These are phyloP conservation scores for Noctuana brunneofusca DNA, from an alignment of 2,888 invertebrate genomes.

Conservation along the genomic window DNA sequence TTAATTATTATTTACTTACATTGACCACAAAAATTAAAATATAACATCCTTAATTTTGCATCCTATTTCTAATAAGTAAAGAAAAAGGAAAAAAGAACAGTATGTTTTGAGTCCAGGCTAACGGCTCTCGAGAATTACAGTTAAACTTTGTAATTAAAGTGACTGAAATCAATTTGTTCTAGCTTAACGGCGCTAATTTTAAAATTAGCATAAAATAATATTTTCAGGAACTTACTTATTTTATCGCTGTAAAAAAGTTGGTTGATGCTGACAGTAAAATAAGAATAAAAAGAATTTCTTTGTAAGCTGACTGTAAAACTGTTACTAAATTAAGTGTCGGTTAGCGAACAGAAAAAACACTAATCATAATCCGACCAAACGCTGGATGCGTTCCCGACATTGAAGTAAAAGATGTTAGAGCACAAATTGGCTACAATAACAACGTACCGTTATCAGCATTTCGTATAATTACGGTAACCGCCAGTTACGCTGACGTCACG, in stretches of 20 bases:
- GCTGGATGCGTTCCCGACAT: slow-evolving; percentile 1
- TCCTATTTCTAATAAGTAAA: no score
- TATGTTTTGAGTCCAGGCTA: background rate
- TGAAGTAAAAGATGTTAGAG: background rate
- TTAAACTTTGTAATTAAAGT: no score
- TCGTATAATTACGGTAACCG: slow-evolving; percentile 29
- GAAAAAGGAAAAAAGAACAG: no score
- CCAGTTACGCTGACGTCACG: slow-evolving; percentile 29
- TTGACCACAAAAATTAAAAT: no score
- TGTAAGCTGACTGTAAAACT: background rate
- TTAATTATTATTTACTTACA: no score
- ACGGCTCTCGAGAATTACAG: background rate
- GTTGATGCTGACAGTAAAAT: background rate
- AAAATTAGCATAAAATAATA: no score
- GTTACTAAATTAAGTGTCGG: background rate
- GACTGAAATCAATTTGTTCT: no score
- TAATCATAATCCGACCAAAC: no score
- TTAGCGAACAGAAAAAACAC: background rate
- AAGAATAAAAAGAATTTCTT: background rate
- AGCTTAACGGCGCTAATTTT: no score
- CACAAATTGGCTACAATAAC: slow-evolving; percentile 9
- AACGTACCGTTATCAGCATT: slow-evolving; percentile 22
- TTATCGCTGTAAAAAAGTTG: background rate
- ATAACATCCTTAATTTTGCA: no score
- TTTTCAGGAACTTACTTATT: background rate